These are phyloP conservation scores for Ctenosaura bakeri DNA, from an alignment of 2,797 vertebrate genomes.

Conservation along the genomic window DNA sequence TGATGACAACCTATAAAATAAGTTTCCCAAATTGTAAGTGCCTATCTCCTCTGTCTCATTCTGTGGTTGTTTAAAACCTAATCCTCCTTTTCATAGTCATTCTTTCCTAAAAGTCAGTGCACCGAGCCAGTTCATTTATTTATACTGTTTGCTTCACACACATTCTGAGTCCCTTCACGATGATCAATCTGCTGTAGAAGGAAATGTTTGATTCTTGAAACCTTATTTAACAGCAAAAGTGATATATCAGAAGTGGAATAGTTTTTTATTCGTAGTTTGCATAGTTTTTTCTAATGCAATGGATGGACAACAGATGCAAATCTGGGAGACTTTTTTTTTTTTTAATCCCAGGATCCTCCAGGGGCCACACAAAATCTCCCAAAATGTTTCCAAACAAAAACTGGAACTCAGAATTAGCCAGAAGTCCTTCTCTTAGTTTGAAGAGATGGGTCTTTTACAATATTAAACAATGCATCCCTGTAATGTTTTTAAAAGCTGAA, in stretches of 20 bases:
- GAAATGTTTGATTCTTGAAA: slow-evolving; percentile 28
- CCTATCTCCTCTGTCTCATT: slow-evolving; percentile 36
- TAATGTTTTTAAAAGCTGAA: too few species aligned
- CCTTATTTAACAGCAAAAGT: slow-evolving; percentile 9
- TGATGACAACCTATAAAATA: slow-evolving; percentile 22
- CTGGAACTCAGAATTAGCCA: too few species aligned
- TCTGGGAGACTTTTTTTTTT: too few species aligned
- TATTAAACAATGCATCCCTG: too few species aligned
- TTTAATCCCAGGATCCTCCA: too few species aligned
- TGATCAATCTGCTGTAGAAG: slow-evolving; percentile 37
- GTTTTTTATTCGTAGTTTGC: neutral
- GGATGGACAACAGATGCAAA: too few species aligned
- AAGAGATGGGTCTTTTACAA: too few species aligned
- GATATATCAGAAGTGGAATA: neutral
- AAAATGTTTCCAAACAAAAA: too few species aligned
- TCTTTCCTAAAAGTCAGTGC: slow-evolving; percentile 26
- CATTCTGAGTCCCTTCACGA: slow-evolving; percentile 4
- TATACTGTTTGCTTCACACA: slow-evolving; percentile 4
- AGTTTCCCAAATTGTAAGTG: slow-evolving; percentile 50
- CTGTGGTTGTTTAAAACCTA: slow-evolving; percentile 62
- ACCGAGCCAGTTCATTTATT: neutral
- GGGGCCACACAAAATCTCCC: too few species aligned
- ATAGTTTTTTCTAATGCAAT: neutral
- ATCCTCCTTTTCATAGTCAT: slow-evolving; percentile 45
- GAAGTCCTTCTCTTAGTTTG: too few species aligned